A percentile compares a stretch with the other conserved stretches of the same genome.
Conservation (phyloP, 1,140 invertebrate species). For the Zelostemma sp. region DNA sequence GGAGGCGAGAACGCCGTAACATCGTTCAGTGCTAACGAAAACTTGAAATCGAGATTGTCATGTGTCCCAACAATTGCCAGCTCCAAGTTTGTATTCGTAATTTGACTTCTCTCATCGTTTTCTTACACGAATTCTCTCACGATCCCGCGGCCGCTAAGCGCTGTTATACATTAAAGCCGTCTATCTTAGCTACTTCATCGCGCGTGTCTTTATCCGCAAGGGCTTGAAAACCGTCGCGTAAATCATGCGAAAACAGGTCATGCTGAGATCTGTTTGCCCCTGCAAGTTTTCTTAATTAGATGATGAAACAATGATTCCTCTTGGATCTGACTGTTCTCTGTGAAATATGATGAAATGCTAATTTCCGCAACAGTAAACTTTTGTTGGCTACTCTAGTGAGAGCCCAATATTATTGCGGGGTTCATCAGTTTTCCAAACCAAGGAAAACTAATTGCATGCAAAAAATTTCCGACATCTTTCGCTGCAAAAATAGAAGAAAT, state of each 20-base stretch:
- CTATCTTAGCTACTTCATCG: constrained; percentile 54
- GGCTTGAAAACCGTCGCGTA: constrained; percentile 50
- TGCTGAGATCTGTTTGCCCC: constrained; percentile 39
- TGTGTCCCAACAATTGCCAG: constrained; percentile 15
- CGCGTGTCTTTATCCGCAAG: constrained; percentile 51
- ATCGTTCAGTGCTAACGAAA: constrained; percentile 8
- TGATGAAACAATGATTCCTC: constrained; percentile 48
- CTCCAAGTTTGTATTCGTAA: constrained; percentile 14
- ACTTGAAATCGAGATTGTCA: constrained; percentile 13
- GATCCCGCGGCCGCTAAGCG: constrained; percentile 51
- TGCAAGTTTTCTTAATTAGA: constrained; percentile 50
- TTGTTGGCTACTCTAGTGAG: too few species aligned
- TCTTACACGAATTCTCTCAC: constrained; percentile 54
- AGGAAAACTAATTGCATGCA: too few species aligned
- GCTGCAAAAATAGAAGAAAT: too few species aligned
- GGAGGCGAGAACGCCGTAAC: constrained; percentile 5
- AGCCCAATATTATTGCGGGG: too few species aligned
- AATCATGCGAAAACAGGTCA: constrained; percentile 55
- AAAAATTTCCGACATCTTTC: too few species aligned
- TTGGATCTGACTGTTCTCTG: constrained; percentile 23
- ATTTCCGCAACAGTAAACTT: constrained; percentile 35
- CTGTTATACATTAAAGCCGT: constrained; percentile 53
- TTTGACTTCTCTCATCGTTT: constrained; percentile 20
- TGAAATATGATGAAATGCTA: constrained; percentile 36
- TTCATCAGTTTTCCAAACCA: too few species aligned